These are phyloP conservation scores for Sebastes minor DNA, from an alignment of 2,797 vertebrate genomes.

Conservation along the genomic window DNA sequence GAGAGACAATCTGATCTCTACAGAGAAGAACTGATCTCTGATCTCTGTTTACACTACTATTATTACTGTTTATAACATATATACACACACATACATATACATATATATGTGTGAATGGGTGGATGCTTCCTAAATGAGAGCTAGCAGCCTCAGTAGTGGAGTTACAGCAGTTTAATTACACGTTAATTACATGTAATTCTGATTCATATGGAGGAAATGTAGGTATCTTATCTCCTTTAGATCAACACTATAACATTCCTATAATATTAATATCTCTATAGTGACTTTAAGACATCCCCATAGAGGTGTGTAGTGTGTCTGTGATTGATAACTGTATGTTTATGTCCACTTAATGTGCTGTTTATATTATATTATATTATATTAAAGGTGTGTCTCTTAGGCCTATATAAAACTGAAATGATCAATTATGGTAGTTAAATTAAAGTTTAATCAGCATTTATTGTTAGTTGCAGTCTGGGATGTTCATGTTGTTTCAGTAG, in stretches of 20 bases:
- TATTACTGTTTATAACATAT: no score
- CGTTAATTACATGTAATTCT: neutral
- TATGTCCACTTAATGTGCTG: no score
- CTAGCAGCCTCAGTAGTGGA: no score
- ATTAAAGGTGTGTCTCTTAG: neutral
- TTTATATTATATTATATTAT: neutral
- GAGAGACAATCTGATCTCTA: no score
- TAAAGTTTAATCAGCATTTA: neutral
- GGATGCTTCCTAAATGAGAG: no score
- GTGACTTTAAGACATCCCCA: neutral
- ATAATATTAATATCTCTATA: fast-evolving
- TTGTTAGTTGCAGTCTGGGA: neutral
- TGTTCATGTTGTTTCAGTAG: neutral
- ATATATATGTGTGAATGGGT: fast-evolving
- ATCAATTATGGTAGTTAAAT: neutral
- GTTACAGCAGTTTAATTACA: neutral
- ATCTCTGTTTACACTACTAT: no score
- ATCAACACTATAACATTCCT: neutral
- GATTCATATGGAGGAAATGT: neutral
- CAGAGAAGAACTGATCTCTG: no score
- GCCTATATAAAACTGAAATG: neutral
- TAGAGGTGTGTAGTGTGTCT: neutral
- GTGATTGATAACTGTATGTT: neutral
- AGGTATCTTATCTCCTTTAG: neutral
- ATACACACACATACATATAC: fast-evolving